Evolutionary conservation across 2,888 invertebrate species (phyloP).

Genomic region (Zygogramma bicolorata): DNA sequence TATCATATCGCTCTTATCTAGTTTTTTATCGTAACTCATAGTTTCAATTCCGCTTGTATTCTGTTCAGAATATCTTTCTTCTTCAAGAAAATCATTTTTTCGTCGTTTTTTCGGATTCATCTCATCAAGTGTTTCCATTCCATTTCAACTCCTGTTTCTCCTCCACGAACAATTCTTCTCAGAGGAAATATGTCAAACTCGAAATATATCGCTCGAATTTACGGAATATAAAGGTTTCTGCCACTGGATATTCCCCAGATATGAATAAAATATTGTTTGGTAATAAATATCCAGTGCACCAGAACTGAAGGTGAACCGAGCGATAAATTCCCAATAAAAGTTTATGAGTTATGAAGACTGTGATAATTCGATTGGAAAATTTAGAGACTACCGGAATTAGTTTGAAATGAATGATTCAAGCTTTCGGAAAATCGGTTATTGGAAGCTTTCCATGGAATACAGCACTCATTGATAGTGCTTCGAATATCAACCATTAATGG

Average conservation of each 20-base stretch:
- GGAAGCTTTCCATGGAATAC: background rate
- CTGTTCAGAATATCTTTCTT: background rate
- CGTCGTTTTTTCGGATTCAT: background rate
- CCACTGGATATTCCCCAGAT: background rate
- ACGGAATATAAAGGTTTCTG: constrained; percentile 5
- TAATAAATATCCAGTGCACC: constrained; percentile 15
- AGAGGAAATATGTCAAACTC: background rate
- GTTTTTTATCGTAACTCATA: too few species aligned
- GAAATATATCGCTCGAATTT: background rate
- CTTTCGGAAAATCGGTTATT: background rate
- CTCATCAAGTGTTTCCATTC: background rate
- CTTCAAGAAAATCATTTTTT: background rate
- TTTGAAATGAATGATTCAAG: background rate
- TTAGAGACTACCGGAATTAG: background rate
- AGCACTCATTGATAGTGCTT: too few species aligned
- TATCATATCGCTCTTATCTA: too few species aligned
- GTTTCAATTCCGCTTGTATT: too few species aligned
- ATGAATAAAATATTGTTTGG: constrained; percentile 26
- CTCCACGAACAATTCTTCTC: background rate
- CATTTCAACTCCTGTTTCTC: background rate
- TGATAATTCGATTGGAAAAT: constrained; percentile 14
- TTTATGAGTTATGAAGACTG: constrained; percentile 16
- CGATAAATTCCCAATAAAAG: constrained; percentile 8
- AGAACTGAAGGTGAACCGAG: constrained; percentile 17
- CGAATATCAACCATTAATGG: too few species aligned